Evolutionary conservation across 37 sponge, comb jelly and placozoan genomes (phyloP), one percentile per base, ranked within the genome.

Genomic region (Chondrilla cf. caribensis): DNA sequence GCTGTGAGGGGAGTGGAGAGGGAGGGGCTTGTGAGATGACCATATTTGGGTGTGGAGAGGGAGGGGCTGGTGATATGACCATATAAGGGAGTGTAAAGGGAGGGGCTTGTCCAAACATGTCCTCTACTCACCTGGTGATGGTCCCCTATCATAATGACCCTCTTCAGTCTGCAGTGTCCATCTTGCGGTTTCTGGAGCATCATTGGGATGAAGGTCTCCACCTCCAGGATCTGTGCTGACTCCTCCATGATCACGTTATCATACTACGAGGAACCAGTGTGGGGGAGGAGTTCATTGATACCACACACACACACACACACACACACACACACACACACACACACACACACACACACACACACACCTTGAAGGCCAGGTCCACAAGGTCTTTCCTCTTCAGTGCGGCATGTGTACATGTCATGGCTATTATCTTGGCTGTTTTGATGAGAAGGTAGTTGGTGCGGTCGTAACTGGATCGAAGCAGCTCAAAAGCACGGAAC

Each of bases 401-500:
- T 22, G 99, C 99, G 38, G 99, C 99, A 80, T 99, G 99, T 6
- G 99, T 99, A 54, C 99, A 99, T 9, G 99, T 99, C 95, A 99
- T 90, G 55, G 99, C 99, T 25, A 99, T 94, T 40, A 99, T 89
- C 83, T 94, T 94, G 24, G 99, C 99, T 77, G 94, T 95, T 58
- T 93, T 96, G 38, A 93, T 86, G 76, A 99, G 86, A 44, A 99
- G 85, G 88, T 96, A 99, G 90, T 99, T 92, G 77, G 93, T 87
- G 7, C 99, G 75, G 67, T 99, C 97, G 18, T 87, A 79, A 40
- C 95, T 85, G 40, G 88, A 90, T 6, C 97, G 87, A 40, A 99
- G 91, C 57, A 99, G 79, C 87, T 99, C 99, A 85, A 99, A 96
- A 26, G 97, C 95, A 66, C 99, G 31, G 60, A 97, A 97, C 57